phyloP scores from a whole-genome alignment of 1,140 invertebrate genomes.

The Papilio machaon region DNA sequence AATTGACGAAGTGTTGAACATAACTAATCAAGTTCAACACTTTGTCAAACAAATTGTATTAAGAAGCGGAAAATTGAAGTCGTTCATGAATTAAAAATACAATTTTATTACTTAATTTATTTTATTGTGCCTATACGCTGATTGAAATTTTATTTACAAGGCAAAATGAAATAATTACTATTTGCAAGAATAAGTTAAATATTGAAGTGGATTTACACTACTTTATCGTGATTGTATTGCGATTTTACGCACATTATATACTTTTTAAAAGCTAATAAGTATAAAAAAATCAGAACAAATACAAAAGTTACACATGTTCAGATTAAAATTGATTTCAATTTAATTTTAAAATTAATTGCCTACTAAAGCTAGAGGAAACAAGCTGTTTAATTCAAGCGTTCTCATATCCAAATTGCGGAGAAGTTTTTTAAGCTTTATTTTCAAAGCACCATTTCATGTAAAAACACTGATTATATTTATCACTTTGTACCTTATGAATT shows the following conservation, averaged over 20 bases:
- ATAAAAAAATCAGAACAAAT: conserved; percentile 15
- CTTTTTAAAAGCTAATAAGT: conserved; percentile 12
- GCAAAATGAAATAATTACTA: neutral
- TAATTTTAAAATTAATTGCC: neutral
- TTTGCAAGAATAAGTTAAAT: conserved; percentile 26
- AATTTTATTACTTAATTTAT: conserved; percentile 14
- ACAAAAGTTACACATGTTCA: neutral
- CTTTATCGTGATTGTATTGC: neutral
- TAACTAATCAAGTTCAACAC: no score
- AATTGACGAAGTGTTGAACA: no score
- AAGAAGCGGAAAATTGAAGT: conserved; percentile 25
- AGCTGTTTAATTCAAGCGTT: neutral
- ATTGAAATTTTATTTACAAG: conserved; percentile 19
- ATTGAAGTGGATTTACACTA: conserved; percentile 11
- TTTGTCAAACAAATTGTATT: no score
- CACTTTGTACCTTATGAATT: neutral
- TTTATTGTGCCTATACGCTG: conserved; percentile 32
- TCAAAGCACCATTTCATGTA: neutral
- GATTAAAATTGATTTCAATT: neutral
- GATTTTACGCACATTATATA: neutral
- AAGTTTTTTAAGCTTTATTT: neutral
- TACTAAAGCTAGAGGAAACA: neutral
- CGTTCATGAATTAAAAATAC: neutral
- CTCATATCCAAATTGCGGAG: neutral
- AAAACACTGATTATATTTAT: neutral